Conservation (phyloP, 1,140 invertebrate species). For the Coptotermes formosanus region DNA sequence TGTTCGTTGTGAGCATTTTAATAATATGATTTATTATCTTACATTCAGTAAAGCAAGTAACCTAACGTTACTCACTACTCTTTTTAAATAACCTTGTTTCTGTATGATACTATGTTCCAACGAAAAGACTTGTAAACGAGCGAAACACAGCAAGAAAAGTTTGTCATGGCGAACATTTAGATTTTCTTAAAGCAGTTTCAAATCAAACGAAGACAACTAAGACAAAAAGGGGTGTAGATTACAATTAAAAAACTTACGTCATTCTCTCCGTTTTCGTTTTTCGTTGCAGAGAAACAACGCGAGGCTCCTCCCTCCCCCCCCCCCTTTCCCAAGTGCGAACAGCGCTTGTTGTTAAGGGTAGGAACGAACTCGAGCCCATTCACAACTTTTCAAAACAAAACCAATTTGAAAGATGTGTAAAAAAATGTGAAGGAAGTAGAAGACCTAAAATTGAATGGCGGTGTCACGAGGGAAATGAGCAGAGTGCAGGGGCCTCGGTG, state of each 20-base stretch:
- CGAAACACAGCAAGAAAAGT: not conserved
- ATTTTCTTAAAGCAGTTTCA: not conserved
- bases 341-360: not conserved
- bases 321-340: not conserved
- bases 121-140: not conserved
- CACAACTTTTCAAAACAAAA: slow-evolving; percentile 19
- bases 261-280: not conserved
- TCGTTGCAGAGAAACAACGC: not conserved
- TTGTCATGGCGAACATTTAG: not conserved
- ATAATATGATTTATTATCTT: too few relatives aligned
- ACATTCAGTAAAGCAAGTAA: too few relatives aligned
- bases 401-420: not conserved
- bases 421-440: not conserved
- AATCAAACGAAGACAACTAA: slow-evolving; percentile 11
- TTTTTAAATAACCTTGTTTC: too few relatives aligned
- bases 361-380: not conserved
- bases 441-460: not conserved
- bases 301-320: not conserved
- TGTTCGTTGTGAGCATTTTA: too few relatives aligned
- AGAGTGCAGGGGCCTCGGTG: not conserved
- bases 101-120: not conserved
- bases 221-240: not conserved
- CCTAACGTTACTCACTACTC: too few relatives aligned
- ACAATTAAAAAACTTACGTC: not conserved
- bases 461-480: not conserved